Evolutionary conservation across 1,140 invertebrate species (phyloP).

Genomic region (Gyrodactylus bullatarudis): DNA sequence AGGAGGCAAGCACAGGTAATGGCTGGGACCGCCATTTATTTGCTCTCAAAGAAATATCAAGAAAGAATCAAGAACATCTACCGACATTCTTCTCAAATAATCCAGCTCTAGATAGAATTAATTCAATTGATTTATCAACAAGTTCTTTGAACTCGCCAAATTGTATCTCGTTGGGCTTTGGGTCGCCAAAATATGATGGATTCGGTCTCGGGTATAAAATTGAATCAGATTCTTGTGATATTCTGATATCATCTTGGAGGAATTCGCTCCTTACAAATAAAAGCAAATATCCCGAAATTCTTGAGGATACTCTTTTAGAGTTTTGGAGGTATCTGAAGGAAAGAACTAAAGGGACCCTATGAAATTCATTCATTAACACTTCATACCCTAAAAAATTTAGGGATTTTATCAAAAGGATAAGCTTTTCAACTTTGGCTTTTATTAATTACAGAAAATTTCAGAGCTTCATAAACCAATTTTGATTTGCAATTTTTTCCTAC

Average conservation of each 20-base stretch:
- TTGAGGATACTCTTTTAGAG: neutral
- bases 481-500: too few species aligned
- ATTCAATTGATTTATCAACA: neutral
- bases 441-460: too few species aligned
- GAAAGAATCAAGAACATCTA: conserved; percentile 15
- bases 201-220: conserved; percentile 3
- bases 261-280: neutral
- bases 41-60: conserved; percentile 32
- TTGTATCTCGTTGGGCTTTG: neutral
- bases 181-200: neutral
- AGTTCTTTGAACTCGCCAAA: neutral
- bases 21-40: conserved; percentile 86
- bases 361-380: too few species aligned
- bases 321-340: too few species aligned
- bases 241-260: neutral
- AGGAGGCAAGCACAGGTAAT: conserved; percentile 84
- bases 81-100: neutral
- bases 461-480: too few species aligned
- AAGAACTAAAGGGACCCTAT: too few species aligned
- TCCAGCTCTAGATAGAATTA: neutral
- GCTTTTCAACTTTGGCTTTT: too few species aligned
- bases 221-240: neutral
- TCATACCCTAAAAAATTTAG: too few species aligned
- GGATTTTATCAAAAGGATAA: too few species aligned
- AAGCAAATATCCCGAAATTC: neutral